Evolutionary conservation across 2,113 vertebrate genomes (phyloP).

Genomic region (Girardinichthys multiradiatus): DNA sequence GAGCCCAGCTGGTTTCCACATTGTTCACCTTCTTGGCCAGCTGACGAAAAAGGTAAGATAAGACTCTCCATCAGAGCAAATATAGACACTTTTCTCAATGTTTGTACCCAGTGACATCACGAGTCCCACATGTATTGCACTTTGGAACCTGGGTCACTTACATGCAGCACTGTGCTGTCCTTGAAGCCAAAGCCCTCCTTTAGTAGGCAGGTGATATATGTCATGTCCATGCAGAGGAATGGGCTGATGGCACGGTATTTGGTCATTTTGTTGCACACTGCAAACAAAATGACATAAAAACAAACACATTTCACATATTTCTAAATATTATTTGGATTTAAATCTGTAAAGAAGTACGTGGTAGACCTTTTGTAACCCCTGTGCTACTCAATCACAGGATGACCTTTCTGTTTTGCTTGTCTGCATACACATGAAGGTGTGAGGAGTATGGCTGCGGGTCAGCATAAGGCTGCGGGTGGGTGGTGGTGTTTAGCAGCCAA

Average conservation of each 20-base stretch:
- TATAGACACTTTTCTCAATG: neutral
- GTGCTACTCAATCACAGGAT: slow-evolving; percentile 59
- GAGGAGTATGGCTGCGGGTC: slow-evolving; percentile 58
- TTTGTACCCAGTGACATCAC: neutral
- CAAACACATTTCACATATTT: slow-evolving; percentile 24
- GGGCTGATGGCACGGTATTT: slow-evolving; percentile 89
- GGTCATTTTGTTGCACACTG: slow-evolving; percentile 95
- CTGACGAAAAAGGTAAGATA: slow-evolving; percentile 74
- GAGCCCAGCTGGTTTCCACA: slow-evolving; percentile 95
- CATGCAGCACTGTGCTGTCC: slow-evolving; percentile 90
- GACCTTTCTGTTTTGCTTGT: slow-evolving; percentile 62
- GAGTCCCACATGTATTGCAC: too few relatives aligned
- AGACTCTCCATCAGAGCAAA: slow-evolving; percentile 19
- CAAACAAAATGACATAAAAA: slow-evolving; percentile 34
- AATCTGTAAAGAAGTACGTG: neutral
- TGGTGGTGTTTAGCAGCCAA: neutral
- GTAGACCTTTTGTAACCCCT: slow-evolving; percentile 35
- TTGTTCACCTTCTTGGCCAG: slow-evolving; percentile 97
- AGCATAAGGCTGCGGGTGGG: slow-evolving; percentile 64
- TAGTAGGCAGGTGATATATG: slow-evolving; percentile 94
- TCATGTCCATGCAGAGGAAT: slow-evolving; percentile 97
- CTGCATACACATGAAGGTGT: slow-evolving; percentile 63
- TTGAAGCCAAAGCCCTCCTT: slow-evolving; percentile 97
- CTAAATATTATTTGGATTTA: slow-evolving; percentile 13
- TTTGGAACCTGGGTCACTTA: slow-evolving; percentile 56